Evolutionary conservation across 2,113 vertebrate species (phyloP).

Genomic region (Pterocles gutturalis): DNA sequence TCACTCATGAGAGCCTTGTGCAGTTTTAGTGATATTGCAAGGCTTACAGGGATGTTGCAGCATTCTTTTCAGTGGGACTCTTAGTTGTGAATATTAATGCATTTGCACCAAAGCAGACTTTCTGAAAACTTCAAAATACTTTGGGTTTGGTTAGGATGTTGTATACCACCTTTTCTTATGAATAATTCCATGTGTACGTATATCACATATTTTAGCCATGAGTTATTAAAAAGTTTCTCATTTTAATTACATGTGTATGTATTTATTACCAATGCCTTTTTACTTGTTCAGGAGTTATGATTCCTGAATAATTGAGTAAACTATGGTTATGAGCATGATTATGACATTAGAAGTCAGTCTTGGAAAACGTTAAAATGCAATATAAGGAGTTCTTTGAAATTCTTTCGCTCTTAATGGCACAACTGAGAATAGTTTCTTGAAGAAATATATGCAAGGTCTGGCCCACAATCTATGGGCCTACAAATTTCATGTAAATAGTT

Average conservation of each 20-base stretch:
- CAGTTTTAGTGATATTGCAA: not conserved
- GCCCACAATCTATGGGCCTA: rapidly evolving
- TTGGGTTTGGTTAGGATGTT: not conserved
- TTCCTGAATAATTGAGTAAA: not conserved
- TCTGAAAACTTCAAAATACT: not conserved
- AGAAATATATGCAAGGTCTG: not conserved
- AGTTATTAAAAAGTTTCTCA: not conserved
- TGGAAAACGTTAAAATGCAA: not conserved
- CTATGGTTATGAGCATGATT: not conserved
- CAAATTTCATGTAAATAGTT: not conserved
- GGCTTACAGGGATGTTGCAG: not conserved
- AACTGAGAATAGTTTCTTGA: not conserved
- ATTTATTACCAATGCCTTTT: not conserved
- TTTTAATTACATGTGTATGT: not conserved
- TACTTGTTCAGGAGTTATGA: rapidly evolving
- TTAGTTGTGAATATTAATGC: not conserved
- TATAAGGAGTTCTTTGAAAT: not conserved
- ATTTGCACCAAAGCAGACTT: not conserved
- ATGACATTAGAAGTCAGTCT: not conserved
- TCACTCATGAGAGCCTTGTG: not conserved
- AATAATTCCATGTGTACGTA: not conserved
- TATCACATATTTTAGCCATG: not conserved
- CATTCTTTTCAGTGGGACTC: not conserved
- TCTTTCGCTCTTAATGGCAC: not conserved
- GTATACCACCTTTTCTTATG: not conserved